These are phyloP conservation scores for Labrus mixtus DNA, from an alignment of 2,113 vertebrate genomes.

Conservation along the genomic window DNA sequence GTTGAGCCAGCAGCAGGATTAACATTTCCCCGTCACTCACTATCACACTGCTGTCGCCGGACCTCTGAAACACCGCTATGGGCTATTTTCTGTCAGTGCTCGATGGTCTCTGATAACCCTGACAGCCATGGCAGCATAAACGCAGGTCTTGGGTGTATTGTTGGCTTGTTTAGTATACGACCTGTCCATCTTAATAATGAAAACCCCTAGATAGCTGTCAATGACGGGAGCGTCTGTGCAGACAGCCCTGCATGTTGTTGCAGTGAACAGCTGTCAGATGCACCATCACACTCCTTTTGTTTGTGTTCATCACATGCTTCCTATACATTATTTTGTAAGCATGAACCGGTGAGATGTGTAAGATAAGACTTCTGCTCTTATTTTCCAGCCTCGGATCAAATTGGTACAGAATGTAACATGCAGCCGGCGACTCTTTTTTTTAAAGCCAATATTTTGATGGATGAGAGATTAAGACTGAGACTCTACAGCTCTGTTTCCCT, in stretches of 20 bases:
- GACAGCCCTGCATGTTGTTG: constrained; percentile 29
- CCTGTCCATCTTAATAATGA: constrained; percentile 55
- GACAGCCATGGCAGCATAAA: constrained; percentile 23
- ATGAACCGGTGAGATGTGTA: constrained; percentile 16
- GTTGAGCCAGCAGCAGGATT: constrained; percentile 58
- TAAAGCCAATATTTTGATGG: constrained; percentile 74
- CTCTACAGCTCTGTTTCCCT: constrained; percentile 80
- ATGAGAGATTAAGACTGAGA: constrained; percentile 71
- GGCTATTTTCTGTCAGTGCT: constrained; percentile 50
- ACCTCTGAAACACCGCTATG: constrained; percentile 37
- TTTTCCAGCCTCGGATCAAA: constrained; percentile 27
- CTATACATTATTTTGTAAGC: not conserved
- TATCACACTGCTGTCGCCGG: not conserved
- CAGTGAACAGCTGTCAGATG: constrained; percentile 24
- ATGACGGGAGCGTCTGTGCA: constrained; percentile 11
- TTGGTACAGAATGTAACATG: constrained; percentile 25
- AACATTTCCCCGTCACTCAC: constrained; percentile 50
- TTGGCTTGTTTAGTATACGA: constrained; percentile 16
- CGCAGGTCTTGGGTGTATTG: constrained; percentile 28
- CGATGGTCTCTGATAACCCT: constrained; percentile 57
- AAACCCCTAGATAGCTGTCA: constrained; percentile 19
- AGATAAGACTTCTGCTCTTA: not conserved
- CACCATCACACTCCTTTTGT: constrained; percentile 7
- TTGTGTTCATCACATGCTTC: constrained; percentile 20
- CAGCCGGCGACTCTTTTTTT: constrained; percentile 61